Conservation (phyloP, 1,140 invertebrate genomes). For the Pteromalus puparum region DNA sequence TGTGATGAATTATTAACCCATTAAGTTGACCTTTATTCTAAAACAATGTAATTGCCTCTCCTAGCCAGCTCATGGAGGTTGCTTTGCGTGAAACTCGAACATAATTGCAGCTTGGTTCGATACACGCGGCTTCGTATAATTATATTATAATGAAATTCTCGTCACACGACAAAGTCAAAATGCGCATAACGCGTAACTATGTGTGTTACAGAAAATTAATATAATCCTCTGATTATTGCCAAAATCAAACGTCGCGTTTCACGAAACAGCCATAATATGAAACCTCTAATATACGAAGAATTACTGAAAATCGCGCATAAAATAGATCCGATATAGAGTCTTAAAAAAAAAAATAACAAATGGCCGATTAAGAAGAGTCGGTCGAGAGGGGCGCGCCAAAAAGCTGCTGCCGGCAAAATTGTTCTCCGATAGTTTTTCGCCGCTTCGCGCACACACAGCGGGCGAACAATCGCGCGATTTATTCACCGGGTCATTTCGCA, state of each 20-base stretch:
- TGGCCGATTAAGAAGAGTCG: constrained; percentile 22
- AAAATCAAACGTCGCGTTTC: neutral
- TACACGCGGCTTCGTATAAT: neutral
- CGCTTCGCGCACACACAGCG: too few relatives aligned
- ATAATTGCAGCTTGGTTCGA: constrained; percentile 14
- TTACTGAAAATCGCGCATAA: neutral
- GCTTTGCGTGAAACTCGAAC: neutral
- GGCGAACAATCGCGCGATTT: constrained; percentile 47
- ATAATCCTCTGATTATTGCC: neutral
- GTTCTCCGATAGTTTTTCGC: constrained; percentile 34
- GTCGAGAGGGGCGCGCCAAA: neutral
- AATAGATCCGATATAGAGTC: too few relatives aligned
- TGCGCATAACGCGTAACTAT: neutral
- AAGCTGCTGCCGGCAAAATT: neutral
- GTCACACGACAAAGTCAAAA: neutral
- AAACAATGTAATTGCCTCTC: too few relatives aligned
- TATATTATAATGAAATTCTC: constrained; percentile 23
- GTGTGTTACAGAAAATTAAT: neutral
- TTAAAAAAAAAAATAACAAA: constrained; percentile 28
- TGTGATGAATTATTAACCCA: too few relatives aligned
- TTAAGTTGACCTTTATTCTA: too few relatives aligned
- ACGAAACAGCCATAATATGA: neutral
- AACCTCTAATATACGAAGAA: neutral
- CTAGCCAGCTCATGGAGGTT: neutral
- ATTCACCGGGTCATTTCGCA: constrained; percentile 62